These are phyloP conservation scores for Carcharodon carcharias DNA, from an alignment of 2,797 vertebrate species.

Conservation along the genomic window DNA sequence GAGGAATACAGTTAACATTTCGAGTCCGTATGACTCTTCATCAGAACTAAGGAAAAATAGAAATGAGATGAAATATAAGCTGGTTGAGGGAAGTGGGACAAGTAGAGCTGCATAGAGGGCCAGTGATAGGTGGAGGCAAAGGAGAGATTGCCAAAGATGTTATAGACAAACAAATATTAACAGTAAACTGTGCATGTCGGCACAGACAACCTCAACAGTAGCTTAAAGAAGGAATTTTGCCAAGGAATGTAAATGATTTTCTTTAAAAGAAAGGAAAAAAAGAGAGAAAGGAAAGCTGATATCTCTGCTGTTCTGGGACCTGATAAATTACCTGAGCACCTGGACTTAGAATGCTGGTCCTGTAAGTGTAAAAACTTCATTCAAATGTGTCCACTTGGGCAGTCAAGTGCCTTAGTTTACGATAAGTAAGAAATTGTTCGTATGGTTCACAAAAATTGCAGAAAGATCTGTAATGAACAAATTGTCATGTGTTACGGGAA, in stretches of 20 bases:
- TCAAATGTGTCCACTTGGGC: not conserved
- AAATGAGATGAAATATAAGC: too few relatives aligned
- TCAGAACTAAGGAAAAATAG: too few relatives aligned
- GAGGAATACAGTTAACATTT: too few relatives aligned
- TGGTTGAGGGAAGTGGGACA: too few relatives aligned
- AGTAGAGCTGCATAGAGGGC: too few relatives aligned
- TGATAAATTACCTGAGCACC: not conserved
- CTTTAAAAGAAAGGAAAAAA: not conserved
- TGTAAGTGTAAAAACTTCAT: not conserved
- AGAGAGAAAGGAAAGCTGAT: not conserved
- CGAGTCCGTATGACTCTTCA: too few relatives aligned
- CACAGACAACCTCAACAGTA: not conserved
- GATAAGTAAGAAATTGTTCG: not conserved
- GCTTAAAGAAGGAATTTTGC: not conserved
- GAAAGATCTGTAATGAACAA: not conserved
- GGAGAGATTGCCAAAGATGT: too few relatives aligned
- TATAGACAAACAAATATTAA: too few relatives aligned
- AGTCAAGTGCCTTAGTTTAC: not conserved
- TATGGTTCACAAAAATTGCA: not conserved
- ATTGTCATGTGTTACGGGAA: not conserved
- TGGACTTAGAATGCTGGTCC: not conserved
- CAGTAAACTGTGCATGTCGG: not conserved
- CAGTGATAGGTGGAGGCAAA: too few relatives aligned
- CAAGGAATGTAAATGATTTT: not conserved
- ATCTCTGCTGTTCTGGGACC: not conserved